Evolutionary conservation across 2,888 invertebrate species (phyloP).

Genomic region (Xestia c-nigrum): DNA sequence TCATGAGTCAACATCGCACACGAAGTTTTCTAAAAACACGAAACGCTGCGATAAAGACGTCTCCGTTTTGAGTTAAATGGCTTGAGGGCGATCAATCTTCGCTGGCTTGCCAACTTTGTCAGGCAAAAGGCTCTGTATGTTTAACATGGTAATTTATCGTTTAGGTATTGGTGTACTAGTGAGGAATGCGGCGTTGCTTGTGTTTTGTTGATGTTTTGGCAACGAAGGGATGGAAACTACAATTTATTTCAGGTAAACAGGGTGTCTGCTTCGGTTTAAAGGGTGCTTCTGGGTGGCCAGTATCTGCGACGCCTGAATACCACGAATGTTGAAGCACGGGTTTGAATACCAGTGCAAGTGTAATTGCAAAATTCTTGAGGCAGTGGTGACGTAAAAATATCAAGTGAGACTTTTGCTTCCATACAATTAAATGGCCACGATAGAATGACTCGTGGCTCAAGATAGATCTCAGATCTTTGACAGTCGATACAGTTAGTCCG

Average conservation of each 20-base stretch:
- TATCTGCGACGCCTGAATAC: neutral
- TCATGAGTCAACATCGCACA: conserved; percentile 50
- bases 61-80: conserved; percentile 68
- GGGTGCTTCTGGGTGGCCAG: neutral
- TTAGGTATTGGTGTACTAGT: conserved; percentile 35
- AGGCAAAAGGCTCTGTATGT: conserved; percentile 68
- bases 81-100: conserved; percentile 77
- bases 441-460: too few relatives aligned
- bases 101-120: conserved; percentile 72
- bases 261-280: neutral
- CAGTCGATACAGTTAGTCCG: too few relatives aligned
- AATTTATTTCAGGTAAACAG: neutral
- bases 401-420: too few relatives aligned
- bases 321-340: neutral
- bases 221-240: too few relatives aligned
- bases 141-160: conserved; percentile 64
- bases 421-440: too few relatives aligned
- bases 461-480: too few relatives aligned
- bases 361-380: neutral
- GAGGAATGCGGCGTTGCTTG: conserved; percentile 26
- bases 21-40: conserved; percentile 58
- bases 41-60: conserved; percentile 68
- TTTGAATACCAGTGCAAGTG: neutral
- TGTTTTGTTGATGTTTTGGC: conserved; percentile 1
- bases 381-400: too few relatives aligned